Evolutionary conservation across 2,888 invertebrate species (phyloP).

Genomic region (Beris morrisii): DNA sequence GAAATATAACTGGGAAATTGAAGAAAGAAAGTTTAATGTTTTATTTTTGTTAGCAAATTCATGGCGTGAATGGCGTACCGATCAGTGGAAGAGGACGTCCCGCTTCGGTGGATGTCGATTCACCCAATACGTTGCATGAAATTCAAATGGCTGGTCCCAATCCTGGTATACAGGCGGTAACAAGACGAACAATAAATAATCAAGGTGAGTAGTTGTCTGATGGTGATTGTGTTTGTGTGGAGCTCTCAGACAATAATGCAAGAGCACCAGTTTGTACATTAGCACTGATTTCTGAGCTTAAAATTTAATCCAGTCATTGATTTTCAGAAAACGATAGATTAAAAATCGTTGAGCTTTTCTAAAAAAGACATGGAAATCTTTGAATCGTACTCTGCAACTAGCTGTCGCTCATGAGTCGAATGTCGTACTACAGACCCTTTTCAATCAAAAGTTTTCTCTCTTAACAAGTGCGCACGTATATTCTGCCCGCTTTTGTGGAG

Average conservation of each 20-base stretch:
- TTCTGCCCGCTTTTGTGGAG: too few species aligned
- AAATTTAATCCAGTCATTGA: background rate
- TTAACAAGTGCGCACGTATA: too few species aligned
- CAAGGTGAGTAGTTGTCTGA: constrained; percentile 40
- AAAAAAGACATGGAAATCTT: too few species aligned
- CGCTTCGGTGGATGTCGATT: constrained; percentile 65
- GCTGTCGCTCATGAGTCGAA: too few species aligned
- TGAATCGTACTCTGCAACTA: too few species aligned
- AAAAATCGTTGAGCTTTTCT: too few species aligned
- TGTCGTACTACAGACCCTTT: too few species aligned
- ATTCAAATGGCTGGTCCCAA: constrained; percentile 51
- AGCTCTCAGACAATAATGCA: too few species aligned
- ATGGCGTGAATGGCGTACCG: constrained; percentile 55
- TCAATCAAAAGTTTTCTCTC: too few species aligned
- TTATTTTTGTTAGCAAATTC: constrained; percentile 47
- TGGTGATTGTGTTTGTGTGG: background rate
- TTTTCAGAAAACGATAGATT: too few species aligned
- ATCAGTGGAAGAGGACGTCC: constrained; percentile 65
- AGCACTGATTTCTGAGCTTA: background rate
- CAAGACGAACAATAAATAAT: constrained; percentile 55
- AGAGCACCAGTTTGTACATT: too few species aligned
- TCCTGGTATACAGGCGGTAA: constrained; percentile 58
- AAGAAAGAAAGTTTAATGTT: constrained; percentile 11
- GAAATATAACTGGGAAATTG: background rate
- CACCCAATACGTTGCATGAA: constrained; percentile 50